Evolutionary conservation across 2,113 vertebrate species (phyloP).

Genomic region (Sclerurus mexicanus): DNA sequence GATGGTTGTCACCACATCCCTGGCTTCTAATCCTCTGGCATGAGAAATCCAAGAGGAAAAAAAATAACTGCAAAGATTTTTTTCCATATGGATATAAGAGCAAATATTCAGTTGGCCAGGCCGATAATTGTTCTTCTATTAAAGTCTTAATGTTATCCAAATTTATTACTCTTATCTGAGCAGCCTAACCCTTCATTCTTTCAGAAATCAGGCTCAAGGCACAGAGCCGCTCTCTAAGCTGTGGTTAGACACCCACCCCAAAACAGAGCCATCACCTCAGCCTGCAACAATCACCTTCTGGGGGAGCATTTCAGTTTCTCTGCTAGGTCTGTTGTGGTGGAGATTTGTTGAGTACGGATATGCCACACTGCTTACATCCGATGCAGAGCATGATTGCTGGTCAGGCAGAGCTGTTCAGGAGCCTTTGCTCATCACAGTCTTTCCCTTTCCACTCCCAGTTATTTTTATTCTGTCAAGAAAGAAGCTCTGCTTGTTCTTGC

Average conservation of each 20-base stretch:
- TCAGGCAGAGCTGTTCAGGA: neutral
- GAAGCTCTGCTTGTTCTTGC: neutral
- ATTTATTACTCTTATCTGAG: constrained; percentile 46
- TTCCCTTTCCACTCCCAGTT: neutral
- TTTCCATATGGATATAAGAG: constrained; percentile 7
- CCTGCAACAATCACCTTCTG: neutral
- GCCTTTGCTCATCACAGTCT: neutral
- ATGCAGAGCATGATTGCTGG: neutral
- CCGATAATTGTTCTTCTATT: constrained; percentile 65
- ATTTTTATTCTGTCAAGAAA: neutral
- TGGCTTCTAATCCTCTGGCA: neutral
- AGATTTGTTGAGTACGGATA: neutral
- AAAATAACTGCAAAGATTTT: neutral
- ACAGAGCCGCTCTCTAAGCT: neutral
- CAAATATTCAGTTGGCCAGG: constrained; percentile 21
- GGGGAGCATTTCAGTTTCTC: neutral
- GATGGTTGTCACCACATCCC: neutral
- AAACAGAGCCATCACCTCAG: neutral
- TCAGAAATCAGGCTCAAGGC: constrained; percentile 21
- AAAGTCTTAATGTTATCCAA: constrained; percentile 31
- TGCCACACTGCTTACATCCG: neutral
- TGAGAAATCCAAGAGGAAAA: neutral
- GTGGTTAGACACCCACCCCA: neutral
- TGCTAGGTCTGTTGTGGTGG: neutral
- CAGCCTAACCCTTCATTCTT: neutral